A percentile compares a stretch with the other conserved stretches of the same genome.
Conservation (phyloP, 2,797 vertebrate species). For the Molossus alvarezi region DNA sequence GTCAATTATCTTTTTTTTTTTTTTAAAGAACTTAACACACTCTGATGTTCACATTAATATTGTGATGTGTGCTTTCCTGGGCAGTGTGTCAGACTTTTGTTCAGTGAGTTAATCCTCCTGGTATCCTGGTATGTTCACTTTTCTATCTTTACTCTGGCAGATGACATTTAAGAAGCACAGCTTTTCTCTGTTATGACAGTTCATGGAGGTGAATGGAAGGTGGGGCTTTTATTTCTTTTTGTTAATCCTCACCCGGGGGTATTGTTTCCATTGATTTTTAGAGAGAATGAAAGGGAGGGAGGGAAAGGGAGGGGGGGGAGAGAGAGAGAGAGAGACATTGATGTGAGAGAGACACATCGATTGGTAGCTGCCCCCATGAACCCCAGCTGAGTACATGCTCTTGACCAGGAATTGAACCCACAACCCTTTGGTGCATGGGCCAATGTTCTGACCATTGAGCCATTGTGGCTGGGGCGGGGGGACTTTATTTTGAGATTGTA, state of each 20-base stretch:
- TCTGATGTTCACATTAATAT: conserved; percentile 63
- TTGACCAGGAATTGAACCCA: no score
- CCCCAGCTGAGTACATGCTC: no score
- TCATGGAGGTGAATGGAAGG: conserved; percentile 36
- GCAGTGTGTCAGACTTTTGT: background rate
- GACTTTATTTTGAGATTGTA: background rate
- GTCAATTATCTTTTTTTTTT: conserved; percentile 9
- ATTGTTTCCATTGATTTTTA: no score
- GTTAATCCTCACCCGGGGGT: no score
- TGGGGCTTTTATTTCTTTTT: background rate
- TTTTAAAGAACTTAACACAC: background rate
- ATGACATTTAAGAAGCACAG: conserved; percentile 27
- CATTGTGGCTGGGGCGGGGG: no score
- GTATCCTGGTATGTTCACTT: background rate
- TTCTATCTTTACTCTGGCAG: background rate
- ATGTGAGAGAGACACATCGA: no score
- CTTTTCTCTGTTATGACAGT: conserved; percentile 63
- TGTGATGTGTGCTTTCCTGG: conserved; percentile 42
- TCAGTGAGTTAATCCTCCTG: conserved; percentile 21
- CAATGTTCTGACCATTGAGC: no score
- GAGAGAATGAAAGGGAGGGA: no score
- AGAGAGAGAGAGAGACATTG: no score
- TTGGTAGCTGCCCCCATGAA: no score
- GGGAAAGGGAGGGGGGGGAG: no score
- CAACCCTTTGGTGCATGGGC: no score